Evolutionary conservation across 1,140 invertebrate genomes (phyloP), one percentile per base, ranked within the genome.

Genomic region (Ganaspis sp.): DNA sequence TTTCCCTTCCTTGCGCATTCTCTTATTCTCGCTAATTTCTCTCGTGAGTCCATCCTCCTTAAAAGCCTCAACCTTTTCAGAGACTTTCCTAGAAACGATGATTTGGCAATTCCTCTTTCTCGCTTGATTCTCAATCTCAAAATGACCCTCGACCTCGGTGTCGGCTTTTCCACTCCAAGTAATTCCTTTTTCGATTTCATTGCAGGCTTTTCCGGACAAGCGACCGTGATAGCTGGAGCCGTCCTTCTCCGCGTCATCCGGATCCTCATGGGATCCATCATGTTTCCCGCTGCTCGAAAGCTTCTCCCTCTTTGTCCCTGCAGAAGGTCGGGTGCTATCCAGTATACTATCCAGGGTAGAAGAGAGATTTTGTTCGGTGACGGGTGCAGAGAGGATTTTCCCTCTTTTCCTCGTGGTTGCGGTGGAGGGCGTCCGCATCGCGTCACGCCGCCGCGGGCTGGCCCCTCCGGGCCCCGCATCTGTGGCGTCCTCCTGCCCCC

Each of bases 381-480:
- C 4, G 40, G 79, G 79, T 76, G 75, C 81, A 82, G 83, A 77
- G 73, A 45, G 42, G 45, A 75, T 69, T 80, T 75, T 83, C 79
- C 73, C 77, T 80, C 83, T 85, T 88, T 29, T 64, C 83, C 80
- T 86, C 84, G 80, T 79, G 73, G 76, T n/a, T 38, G 87, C 85
- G 87, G 85, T 85, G 84, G 85, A 84, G 86, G 89, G 88, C 87
- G 85, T 89, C 88, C 88, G 90, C 90, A 91, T 91, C 88, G 90
- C 90, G 90, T 91, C 89, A 91, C 90, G 89, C 88, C 90, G 84
- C 89, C 88, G 88, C 89, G 85, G 85, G 80, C 84, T 86, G 84
- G 85, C 85, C 86, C 84, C 87, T 76, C 84, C 85, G 88, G 86
- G 85, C 86, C 87, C 86, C 85, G 87, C 90, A 90, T 90, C 88